These are phyloP conservation scores for Nanorana parkeri DNA, from an alignment of 2,113 vertebrate genomes.

Conservation along the genomic window DNA sequence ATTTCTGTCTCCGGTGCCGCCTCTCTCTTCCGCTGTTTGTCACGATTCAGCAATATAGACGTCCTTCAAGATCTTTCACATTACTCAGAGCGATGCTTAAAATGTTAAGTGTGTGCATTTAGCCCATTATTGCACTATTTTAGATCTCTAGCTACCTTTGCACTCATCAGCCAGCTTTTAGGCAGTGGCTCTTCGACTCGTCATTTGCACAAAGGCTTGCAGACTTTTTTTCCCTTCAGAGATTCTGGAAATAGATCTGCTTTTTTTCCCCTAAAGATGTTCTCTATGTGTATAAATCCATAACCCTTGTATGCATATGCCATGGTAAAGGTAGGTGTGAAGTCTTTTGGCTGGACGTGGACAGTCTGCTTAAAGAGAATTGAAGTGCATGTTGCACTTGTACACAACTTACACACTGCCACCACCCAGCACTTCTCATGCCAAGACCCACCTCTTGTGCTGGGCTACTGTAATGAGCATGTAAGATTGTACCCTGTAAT, in stretches of 20 bases:
- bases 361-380: too few relatives aligned
- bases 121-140: conserved; percentile 28
- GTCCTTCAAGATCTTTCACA: conserved; percentile 28
- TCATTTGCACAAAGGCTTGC: background rate
- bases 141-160: conserved; percentile 1
- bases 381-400: too few relatives aligned
- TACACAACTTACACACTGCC: too few relatives aligned
- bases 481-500: too few relatives aligned
- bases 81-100: background rate
- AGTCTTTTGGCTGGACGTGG: too few relatives aligned
- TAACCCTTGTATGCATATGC: too few relatives aligned
- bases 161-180: background rate
- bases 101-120: conserved; percentile 20
- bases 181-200: background rate
- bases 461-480: too few relatives aligned
- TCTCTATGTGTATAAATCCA: background rate
- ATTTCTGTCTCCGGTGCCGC: background rate
- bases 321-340: too few relatives aligned
- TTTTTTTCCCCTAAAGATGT: background rate
- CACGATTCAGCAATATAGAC: background rate
- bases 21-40: background rate
- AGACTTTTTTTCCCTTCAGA: background rate
- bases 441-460: too few relatives aligned
- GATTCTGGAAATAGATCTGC: background rate
- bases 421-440: too few relatives aligned